Evolutionary conservation across 1,140 invertebrate species (phyloP).

Genomic region (Drosophila ambigua): DNA sequence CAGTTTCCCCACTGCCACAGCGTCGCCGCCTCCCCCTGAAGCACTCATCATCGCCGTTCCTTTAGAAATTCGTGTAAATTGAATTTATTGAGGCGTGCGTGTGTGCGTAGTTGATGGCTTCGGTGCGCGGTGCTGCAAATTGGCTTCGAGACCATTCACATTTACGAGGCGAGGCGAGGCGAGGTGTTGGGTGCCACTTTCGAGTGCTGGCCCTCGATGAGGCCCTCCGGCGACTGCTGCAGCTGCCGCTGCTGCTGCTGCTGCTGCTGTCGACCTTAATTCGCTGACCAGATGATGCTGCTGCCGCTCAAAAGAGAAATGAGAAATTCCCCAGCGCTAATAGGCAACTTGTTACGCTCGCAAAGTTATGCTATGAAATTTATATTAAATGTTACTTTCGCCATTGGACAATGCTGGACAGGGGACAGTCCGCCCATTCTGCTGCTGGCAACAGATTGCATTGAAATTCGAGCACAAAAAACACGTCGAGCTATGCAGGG

Average conservation of each 20-base stretch:
- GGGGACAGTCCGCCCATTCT: background rate
- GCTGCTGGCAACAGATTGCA: conserved; percentile 63
- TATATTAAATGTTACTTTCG: conserved; percentile 57
- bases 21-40: no score
- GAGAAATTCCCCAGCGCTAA: conserved; percentile 59
- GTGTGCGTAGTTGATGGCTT: conserved; percentile 78
- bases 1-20: conserved; percentile 9
- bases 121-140: conserved; percentile 72
- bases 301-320: conserved; percentile 17
- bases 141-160: conserved; percentile 61
- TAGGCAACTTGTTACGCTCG: conserved; percentile 69
- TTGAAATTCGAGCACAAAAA: conserved; percentile 66
- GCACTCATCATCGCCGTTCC: conserved; percentile 36
- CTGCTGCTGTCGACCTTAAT: conserved; percentile 43
- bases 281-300: conserved; percentile 65
- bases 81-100: conserved; percentile 79
- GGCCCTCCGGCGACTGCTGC: conserved; percentile 60
- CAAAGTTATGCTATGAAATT: conserved; percentile 75
- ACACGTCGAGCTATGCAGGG: conserved; percentile 4
- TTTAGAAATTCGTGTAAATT: conserved; percentile 82
- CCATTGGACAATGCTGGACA: conserved; percentile 32
- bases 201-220: background rate
- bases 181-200: conserved; percentile 44
- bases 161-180: conserved; percentile 41
- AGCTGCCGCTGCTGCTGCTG: conserved; percentile 53